Base-by-base conservation (phyloP, 2,888 invertebrate genomes). In the Diploptera punctata region DNA sequence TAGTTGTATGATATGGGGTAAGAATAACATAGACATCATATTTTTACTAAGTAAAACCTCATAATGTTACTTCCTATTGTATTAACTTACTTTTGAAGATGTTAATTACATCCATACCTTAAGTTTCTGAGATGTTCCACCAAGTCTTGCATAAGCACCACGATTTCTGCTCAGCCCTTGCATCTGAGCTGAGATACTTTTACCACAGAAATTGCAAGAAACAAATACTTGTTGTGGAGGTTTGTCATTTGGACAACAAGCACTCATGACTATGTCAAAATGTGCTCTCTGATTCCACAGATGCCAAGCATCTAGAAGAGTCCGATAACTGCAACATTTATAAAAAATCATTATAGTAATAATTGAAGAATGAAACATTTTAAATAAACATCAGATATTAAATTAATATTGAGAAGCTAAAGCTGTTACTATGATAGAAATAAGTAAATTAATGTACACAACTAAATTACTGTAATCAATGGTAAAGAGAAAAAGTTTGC, bases 121-220 rank as follows among this genome's bases (percentile, higher is more conserved):
- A 81, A 91, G 85, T 85, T 92, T 92, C 79, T 90, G 90, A 24
- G 90, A 87, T 29, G 90, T 88, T 75, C 89, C 89, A 74, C 90
- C 90, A 77, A 90, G 84, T 76, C 91, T 81, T 67, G 87, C 85
- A 78, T 87, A 86, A 26, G 87, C 86, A 70, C 83, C 87, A 70
- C 87, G 83, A 54, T 87, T 87, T 76, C 90, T 86, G 77, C 86
- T 87, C 76, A 86, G 85, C n/a, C 90, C 91, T 77, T 92, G 89
- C 83, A 93, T 87, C 62, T 87, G 89, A 75, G 93, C 91, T 0
- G 94, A 93, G 76, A 98, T 93, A 75, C 94, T 93, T 85, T 97
- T 97, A 67, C 96, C 95, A 85, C 98, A 98, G 85, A 95, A 98
- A 80, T 94, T 95, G 84, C 98, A 98, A 4, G 95, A 92, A 71